These are phyloP conservation scores for Entosphenus tridentatus DNA, from an alignment of 2,113 vertebrate species.

Conservation along the genomic window DNA sequence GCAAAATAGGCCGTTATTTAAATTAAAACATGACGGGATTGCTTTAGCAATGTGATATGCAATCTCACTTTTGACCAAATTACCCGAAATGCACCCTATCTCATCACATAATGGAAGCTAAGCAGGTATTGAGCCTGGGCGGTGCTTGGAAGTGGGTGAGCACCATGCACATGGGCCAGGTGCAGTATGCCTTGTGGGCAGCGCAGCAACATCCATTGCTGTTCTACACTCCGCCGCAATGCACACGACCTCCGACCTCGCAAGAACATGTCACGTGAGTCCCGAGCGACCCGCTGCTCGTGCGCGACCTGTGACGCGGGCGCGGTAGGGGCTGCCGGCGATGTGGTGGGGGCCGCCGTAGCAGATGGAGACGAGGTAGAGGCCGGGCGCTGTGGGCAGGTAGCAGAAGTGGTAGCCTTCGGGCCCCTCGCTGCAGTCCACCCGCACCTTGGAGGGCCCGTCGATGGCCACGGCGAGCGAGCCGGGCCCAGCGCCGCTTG, in stretches of 20 bases:
- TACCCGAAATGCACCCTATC: no score
- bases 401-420: slow-evolving; percentile 65
- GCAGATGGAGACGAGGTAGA: slow-evolving; percentile 74
- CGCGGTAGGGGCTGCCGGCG: slow-evolving; percentile 65
- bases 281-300: not conserved
- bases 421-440: slow-evolving; percentile 60
- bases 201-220: not conserved
- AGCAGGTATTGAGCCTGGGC: not conserved
- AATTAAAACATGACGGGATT: no score
- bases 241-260: no score
- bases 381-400: slow-evolving; percentile 64
- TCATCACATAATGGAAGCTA: not conserved
- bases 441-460: slow-evolving; percentile 69
- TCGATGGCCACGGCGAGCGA: slow-evolving; percentile 58
- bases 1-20: no score
- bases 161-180: no score
- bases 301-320: slow-evolving; percentile 47
- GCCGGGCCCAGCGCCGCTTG: slow-evolving; percentile 35
- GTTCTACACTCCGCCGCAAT: not conserved
- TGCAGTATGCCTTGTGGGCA: not conserved
- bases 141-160: no score
- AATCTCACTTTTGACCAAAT: no score
- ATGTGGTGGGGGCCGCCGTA: slow-evolving; percentile 70
- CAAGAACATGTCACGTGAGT: slow-evolving; percentile 9
- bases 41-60: no score